phyloP scores from a whole-genome alignment of 2,888 invertebrate species.

The Panopea generosa region DNA sequence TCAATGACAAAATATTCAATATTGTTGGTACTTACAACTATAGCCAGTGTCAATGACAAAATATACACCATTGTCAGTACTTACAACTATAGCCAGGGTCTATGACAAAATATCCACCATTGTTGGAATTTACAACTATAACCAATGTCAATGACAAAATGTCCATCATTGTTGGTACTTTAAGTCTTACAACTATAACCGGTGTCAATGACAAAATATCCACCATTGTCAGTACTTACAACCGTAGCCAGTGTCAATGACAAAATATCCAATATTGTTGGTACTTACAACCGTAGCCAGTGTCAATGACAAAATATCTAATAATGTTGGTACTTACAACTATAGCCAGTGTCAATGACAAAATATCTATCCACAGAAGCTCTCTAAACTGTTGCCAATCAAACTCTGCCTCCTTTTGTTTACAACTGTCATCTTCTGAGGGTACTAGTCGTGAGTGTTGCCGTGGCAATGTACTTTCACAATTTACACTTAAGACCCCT shows the following conservation, averaged over 20 bases:
- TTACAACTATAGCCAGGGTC: slow-evolving; percentile 91
- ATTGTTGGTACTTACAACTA: slow-evolving; percentile 90
- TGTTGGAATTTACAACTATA: too few relatives aligned
- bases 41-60: slow-evolving; percentile 90
- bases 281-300: slow-evolving; percentile 90
- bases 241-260: slow-evolving; percentile 91
- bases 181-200: too few relatives aligned
- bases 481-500: slow-evolving; percentile 24
- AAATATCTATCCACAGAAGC: slow-evolving; percentile 91
- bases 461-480: slow-evolving; percentile 24
- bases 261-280: slow-evolving; percentile 92
- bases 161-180: too few relatives aligned
- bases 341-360: slow-evolving; percentile 92
- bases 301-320: too few relatives aligned
- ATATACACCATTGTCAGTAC: slow-evolving; percentile 91
- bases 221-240: slow-evolving; percentile 90
- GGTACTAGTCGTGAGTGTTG: slow-evolving; percentile 30
- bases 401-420: slow-evolving; percentile 87
- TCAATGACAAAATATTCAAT: slow-evolving; percentile 90
- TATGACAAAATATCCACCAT: slow-evolving; percentile 92
- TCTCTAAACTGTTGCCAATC: slow-evolving; percentile 92
- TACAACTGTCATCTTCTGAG: slow-evolving; percentile 18
- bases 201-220: slow-evolving; percentile 88
- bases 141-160: too few relatives aligned
- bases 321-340: slow-evolving; percentile 88